phyloP scores from a whole-genome alignment of 92 coral and sea anemone species.

The Parazoanthus swiftii region DNA sequence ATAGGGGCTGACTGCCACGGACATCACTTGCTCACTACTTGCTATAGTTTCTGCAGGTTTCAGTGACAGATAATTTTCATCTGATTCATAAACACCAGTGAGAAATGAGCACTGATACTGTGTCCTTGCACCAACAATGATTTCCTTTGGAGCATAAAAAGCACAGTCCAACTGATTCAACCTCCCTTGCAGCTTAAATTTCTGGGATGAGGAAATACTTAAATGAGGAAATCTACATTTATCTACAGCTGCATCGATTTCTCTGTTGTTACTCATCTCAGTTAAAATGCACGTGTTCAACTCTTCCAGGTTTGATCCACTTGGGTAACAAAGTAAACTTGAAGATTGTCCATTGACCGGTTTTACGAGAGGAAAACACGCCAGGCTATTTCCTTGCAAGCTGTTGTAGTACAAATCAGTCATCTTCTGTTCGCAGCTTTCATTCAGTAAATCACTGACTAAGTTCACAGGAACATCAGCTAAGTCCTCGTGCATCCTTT shows the following conservation, averaged over 20 bases:
- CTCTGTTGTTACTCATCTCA: not conserved
- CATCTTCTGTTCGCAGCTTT: conserved; percentile 61
- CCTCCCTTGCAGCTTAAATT: conserved; percentile 58
- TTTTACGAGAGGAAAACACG: conserved; percentile 34
- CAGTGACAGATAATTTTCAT: conserved; percentile 35
- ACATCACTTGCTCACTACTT: conserved; percentile 60
- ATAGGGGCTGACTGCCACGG: conserved; percentile 73
- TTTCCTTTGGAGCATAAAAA: conserved; percentile 1
- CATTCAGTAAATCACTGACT: conserved; percentile 58
- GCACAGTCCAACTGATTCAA: conserved; percentile 66
- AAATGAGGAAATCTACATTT: conserved; percentile 17
- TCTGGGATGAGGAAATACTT: conserved; percentile 4
- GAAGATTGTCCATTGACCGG: not conserved
- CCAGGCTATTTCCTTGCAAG: conserved; percentile 74
- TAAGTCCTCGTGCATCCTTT: conserved; percentile 38
- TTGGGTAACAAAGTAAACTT: conserved; percentile 65
- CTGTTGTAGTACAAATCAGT: conserved; percentile 54
- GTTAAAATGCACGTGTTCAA: conserved; percentile 52
- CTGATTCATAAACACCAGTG: conserved; percentile 1
- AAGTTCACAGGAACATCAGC: conserved; percentile 62
- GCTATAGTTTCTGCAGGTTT: conserved; percentile 67
- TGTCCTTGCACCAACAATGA: conserved; percentile 63
- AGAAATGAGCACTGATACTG: conserved; percentile 75
- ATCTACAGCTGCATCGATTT: not conserved
- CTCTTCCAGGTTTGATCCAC: conserved; percentile 64